These are phyloP conservation scores for Thelaira solivaga DNA, from an alignment of 2,888 invertebrate species.

Conservation along the genomic window DNA sequence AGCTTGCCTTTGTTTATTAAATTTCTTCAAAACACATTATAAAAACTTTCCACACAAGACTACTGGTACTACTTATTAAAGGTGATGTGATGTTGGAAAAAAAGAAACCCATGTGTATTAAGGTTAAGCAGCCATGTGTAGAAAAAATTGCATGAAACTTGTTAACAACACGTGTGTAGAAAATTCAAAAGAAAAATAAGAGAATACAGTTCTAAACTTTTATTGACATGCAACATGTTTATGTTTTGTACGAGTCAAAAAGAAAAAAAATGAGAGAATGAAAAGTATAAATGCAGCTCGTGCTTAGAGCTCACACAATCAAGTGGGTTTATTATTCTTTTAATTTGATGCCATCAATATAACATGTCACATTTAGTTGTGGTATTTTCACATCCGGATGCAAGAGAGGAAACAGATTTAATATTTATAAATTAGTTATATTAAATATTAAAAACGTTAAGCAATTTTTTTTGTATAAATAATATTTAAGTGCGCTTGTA, in stretches of 20 bases:
- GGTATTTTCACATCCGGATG: not conserved
- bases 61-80: not conserved
- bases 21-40: not conserved
- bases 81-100: too few species aligned
- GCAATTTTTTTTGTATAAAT: too few species aligned
- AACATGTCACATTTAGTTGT: conserved; percentile 5
- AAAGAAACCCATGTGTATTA: conserved; percentile 38
- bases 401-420: too few species aligned
- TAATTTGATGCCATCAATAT: conserved; percentile 4
- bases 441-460: too few species aligned
- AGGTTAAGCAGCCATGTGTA: conserved; percentile 52
- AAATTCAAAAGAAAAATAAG: conserved; percentile 2
- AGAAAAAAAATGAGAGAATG: not conserved
- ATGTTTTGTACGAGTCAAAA: not conserved
- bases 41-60: not conserved
- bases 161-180: not conserved
- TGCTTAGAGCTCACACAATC: conserved; percentile 26
- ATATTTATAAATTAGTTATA: too few species aligned
- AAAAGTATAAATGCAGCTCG: conserved; percentile 14
- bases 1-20: too few species aligned
- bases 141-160: conserved; percentile 42
- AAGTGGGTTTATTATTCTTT: conserved; percentile 29
- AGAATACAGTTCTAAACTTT: conserved; percentile 17
- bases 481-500: too few species aligned
- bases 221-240: conserved; percentile 34